phyloP scores from a whole-genome alignment of 1,140 invertebrate genomes.

The Drosophila ironensis region DNA sequence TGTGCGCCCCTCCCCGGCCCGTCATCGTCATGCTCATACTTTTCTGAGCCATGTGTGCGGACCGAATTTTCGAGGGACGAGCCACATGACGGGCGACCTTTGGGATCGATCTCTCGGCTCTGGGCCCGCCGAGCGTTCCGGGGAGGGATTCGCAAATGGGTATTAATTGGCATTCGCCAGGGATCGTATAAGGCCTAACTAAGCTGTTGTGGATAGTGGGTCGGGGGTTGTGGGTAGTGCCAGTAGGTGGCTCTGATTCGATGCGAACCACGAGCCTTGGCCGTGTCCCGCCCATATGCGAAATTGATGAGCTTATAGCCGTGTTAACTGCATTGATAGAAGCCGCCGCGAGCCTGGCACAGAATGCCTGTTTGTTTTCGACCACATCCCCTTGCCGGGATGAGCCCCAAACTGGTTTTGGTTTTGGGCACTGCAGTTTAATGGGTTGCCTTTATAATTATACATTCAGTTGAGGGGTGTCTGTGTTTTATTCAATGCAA shows the following conservation, averaged over 20 bases:
- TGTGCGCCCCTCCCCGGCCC: constrained; percentile 2
- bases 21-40: constrained; percentile 15
- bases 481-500: constrained; percentile 6
- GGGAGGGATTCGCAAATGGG: constrained; percentile 37
- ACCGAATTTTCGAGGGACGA: constrained; percentile 28
- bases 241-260: constrained; percentile 7
- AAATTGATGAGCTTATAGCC: constrained; percentile 38
- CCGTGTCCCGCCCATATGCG: constrained; percentile 29
- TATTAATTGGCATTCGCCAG: constrained; percentile 50
- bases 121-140: background rate
- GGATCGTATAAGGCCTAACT: constrained; percentile 51
- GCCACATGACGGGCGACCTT: constrained; percentile 41
- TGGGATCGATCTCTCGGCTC: constrained; percentile 11
- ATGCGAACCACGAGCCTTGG: constrained; percentile 25
- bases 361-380: background rate
- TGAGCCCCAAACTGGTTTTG: constrained; percentile 18
- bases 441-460: constrained; percentile 8
- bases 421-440: constrained; percentile 12
- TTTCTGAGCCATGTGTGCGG: background rate
- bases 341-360: constrained; percentile 28
- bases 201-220: too few species aligned
- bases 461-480: constrained; percentile 18
- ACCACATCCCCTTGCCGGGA: background rate
- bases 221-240: too few species aligned
- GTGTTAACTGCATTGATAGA: constrained; percentile 30